These are phyloP conservation scores for Casuarius casuarius DNA, from an alignment of 2,113 vertebrate species.

Conservation along the genomic window DNA sequence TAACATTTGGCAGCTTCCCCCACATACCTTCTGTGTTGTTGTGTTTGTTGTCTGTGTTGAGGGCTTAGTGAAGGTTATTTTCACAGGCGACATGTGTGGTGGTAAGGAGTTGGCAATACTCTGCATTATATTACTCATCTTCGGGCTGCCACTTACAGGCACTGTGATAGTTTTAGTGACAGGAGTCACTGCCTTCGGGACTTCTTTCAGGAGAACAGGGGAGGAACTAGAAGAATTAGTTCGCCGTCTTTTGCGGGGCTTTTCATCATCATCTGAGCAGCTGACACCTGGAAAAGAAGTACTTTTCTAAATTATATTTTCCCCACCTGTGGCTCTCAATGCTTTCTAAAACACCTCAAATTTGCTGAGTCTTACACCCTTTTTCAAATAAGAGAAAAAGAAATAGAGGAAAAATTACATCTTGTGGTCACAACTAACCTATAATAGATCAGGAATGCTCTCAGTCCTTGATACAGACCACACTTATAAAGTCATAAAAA, in stretches of 20 bases:
- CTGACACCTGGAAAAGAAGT: conserved; percentile 86
- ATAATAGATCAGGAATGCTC: background rate
- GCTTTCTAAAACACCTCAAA: background rate
- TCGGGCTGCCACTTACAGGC: conserved; percentile 92
- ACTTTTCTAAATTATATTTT: background rate
- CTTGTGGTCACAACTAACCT: background rate
- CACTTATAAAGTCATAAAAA: background rate
- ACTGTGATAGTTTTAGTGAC: conserved; percentile 93
- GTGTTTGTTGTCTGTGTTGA: conserved; percentile 94
- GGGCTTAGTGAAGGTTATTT: conserved; percentile 99
- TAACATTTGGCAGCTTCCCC: conserved; percentile 49
- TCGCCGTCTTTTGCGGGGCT: conserved; percentile 94
- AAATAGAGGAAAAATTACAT: background rate
- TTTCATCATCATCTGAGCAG: conserved; percentile 98
- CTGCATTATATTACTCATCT: conserved; percentile 99
- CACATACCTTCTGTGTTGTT: conserved; percentile 93
- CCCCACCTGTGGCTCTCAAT: background rate
- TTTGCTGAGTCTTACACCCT: background rate
- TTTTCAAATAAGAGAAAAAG: background rate
- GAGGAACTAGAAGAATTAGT: conserved; percentile 96
- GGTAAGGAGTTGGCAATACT: conserved; percentile 98
- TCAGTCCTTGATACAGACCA: background rate
- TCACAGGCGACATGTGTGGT: conserved; percentile 97
- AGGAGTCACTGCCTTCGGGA: conserved; percentile 86
- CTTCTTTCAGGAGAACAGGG: conserved; percentile 94